Base-by-base conservation (phyloP, 2,113 vertebrate species). In the Zosterops borbonicus region DNA sequence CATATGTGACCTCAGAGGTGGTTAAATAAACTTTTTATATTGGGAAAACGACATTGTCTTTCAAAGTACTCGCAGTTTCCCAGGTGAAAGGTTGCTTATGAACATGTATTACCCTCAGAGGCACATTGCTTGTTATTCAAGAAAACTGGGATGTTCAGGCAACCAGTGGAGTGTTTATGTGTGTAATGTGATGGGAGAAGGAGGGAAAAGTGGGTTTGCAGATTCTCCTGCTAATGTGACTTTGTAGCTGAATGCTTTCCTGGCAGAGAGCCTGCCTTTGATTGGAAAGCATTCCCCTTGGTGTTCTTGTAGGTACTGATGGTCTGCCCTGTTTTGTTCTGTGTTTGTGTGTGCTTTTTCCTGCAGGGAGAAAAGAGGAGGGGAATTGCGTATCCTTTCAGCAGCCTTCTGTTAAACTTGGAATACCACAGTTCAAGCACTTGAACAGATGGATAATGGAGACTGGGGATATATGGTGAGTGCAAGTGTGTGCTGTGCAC, bases 401-500 rank as follows among this genome's bases (percentile, higher is more conserved):
- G 76, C 47, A 86, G 90, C 96, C 84, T 96, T 97, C 82, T 96
- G 84, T 96, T 96, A 95, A 95, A 96, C 63, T 96, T 93, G 96
- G 96, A 90, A 85, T 94, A 87, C 92, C 53, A 50, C 41, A 41
- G 97, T 96, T 96, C 93, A 91, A 92, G 94, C 90, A 80, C 89
- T 79, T 93, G 97, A 97, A 97, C 98, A 99, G 98, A 99, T 99
- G 99, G 99, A 99, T 98, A 99, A 99, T 99, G 99, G 99, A 98
- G 99, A 99, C 98, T 99, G 99, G 99, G 99, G 98, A 96, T 98
- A 99, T 98, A 99, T 98, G 99, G 99, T 99, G 98, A 98, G 99
- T 97, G n/a, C 37, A 23, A 53, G 73, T 37, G 55, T 65, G 50
- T 0, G 5, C 46, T 60, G 25, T 35, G 69, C 1, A 5, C 20